Conservation (phyloP, 1,140 invertebrate genomes). For the Brachionus plicatilis region DNA sequence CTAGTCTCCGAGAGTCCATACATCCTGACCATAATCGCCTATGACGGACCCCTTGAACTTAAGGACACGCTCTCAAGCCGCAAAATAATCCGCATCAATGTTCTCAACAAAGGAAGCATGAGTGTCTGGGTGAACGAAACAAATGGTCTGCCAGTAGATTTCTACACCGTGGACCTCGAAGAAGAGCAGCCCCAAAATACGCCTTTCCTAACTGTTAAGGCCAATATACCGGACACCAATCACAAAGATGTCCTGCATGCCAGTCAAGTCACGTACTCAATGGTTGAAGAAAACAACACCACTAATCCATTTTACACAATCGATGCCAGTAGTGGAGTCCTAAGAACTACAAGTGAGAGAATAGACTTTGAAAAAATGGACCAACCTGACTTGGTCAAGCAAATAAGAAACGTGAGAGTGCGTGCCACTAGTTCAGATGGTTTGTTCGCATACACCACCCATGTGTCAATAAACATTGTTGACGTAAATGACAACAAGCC, state of each 20-base stretch:
- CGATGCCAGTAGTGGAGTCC: background rate
- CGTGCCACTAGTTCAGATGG: background rate
- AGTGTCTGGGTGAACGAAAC: constrained; percentile 15
- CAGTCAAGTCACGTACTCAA: background rate
- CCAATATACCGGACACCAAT: background rate
- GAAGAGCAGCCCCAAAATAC: background rate
- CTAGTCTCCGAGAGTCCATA: constrained; percentile 24
- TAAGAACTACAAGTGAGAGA: background rate
- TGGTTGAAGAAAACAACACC: background rate
- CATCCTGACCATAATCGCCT: constrained; percentile 5
- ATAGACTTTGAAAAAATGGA: constrained; percentile 25
- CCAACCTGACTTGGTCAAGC: background rate
- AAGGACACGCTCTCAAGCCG: constrained; percentile 10
- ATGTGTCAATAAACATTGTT: background rate
- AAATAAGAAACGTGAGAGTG: constrained; percentile 8
- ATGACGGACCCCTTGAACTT: background rate
- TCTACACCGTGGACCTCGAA: background rate
- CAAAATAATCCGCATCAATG: constrained; percentile 8
- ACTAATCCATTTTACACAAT: constrained; percentile 22
- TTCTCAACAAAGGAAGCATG: constrained; percentile 28
- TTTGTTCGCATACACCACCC: constrained; percentile 2
- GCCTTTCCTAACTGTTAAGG: background rate
- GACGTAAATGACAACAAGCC: constrained; percentile 36
- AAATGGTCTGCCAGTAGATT: constrained; percentile 16
- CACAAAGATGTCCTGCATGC: background rate